A percentile compares a stretch with the other conserved stretches of the same genome.
phyloP scores from a whole-genome alignment of 1,140 invertebrate genomes.

The Drosophila jambulina region DNA sequence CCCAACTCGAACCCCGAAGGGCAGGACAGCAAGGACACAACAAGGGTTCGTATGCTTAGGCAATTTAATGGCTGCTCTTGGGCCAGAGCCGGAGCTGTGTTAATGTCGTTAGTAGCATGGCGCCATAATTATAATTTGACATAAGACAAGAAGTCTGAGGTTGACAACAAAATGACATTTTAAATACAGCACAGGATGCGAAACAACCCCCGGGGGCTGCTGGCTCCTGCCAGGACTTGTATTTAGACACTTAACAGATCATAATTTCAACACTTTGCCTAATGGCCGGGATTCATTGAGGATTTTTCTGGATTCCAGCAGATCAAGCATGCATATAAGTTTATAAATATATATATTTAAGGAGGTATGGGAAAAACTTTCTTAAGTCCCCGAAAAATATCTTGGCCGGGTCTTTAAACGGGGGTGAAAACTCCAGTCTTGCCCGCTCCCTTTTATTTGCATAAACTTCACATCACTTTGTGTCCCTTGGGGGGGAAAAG shows the following conservation, averaged over 20 bases:
- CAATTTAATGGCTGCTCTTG: conserved; percentile 71
- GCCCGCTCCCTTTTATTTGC: conserved; percentile 29
- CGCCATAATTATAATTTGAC: conserved; percentile 84
- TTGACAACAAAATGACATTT: conserved; percentile 85
- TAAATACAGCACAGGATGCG: conserved; percentile 61
- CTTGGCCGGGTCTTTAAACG: background rate
- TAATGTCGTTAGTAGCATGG: conserved; percentile 84
- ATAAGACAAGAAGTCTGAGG: conserved; percentile 85
- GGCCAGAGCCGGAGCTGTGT: conserved; percentile 32
- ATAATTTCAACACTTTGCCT: conserved; percentile 80
- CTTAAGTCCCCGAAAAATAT: conserved; percentile 12
- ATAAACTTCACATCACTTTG: conserved; percentile 28
- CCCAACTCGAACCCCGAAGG: too few relatives aligned
- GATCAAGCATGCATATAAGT: conserved; percentile 6
- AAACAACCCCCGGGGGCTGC: conserved; percentile 38
- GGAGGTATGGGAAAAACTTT: conserved; percentile 9
- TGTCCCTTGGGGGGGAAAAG: background rate
- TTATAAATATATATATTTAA: background rate
- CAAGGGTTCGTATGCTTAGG: conserved; percentile 71
- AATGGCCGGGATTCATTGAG: conserved; percentile 38
- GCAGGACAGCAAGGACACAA: conserved; percentile 30
- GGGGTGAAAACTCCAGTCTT: background rate
- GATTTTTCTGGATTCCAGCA: conserved; percentile 6
- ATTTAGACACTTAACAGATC: conserved; percentile 82
- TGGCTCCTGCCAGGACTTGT: conserved; percentile 27